Base-by-base conservation (phyloP, 1,140 invertebrate species). In the Hypsibius dujardini region DNA sequence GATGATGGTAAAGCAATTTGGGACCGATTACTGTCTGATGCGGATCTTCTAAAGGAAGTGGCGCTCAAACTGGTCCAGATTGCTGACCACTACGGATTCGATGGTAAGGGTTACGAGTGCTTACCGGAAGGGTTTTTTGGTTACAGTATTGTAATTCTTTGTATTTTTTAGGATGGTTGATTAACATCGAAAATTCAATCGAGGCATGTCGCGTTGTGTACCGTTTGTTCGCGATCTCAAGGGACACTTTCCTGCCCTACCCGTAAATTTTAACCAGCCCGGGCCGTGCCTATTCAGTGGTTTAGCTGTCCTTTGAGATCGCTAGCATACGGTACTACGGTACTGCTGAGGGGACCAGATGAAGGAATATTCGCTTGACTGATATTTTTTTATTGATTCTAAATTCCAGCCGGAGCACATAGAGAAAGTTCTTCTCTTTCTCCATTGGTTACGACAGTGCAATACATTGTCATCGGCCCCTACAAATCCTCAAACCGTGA, bases 171-270 rank as follows among this genome's bases (percentile, higher is more conserved):
- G 95, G 95, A 3, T 98, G 93, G 89, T 84, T 98, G 1, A 80
- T 98, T 14, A 98, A 98, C 77, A 85, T 98, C 74, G 95, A 98
- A 81, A 95, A 95, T 79, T 76, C 82, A 74, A 85, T 95, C 46
- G 75, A 80, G 72, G 79, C 82, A 74, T 71, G 71, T 69, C 28
- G 28, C 28, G 28, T 28, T 28, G 28, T 28, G 28, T 28, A 28
- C 28, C 28, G 28, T 28, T 28, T 28, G 28, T 28, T 28, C 28
- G 28, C 28, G 28, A 28, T 28, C 28, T 28, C 28, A 28, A 28
- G 28, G 28, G 28, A 28, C 28, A 28, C 28, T 28, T 28, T 28
- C 28, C 28, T 28, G 28, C 28, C 28, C 28, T 28, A 28, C 28
- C 28, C 28, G 28, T 28, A 28, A 28, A 28, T 28, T 28, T 28